These are phyloP conservation scores for Mus caroli DNA, from an alignment of 2,797 vertebrate genomes.

Conservation along the genomic window DNA sequence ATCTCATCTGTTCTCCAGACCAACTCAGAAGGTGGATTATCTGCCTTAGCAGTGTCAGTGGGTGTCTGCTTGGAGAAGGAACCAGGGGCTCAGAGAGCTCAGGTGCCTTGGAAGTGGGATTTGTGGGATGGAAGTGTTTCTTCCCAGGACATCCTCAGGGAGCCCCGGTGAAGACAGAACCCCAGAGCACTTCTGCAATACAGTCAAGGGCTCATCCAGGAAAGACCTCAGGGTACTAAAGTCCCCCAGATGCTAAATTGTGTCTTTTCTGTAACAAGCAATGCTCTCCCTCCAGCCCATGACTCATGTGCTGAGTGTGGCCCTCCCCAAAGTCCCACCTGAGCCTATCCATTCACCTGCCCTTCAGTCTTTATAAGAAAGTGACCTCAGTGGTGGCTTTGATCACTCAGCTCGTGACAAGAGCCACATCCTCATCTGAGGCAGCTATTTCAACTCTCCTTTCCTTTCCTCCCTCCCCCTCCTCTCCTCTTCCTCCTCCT, in stretches of 20 bases:
- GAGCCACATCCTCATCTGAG: neutral
- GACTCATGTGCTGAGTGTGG: neutral
- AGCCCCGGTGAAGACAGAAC: neutral
- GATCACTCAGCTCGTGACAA: neutral
- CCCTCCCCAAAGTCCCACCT: no score
- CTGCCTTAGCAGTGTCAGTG: accelerated
- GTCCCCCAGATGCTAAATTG: neutral
- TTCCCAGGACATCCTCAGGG: neutral
- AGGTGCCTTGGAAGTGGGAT: neutral
- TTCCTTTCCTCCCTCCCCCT: accelerated
- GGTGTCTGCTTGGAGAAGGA: no score
- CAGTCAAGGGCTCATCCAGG: neutral
- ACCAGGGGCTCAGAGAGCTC: neutral
- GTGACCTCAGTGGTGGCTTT: no score
- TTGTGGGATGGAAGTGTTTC: neutral
- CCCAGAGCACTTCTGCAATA: accelerated
- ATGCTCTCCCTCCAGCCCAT: neutral
- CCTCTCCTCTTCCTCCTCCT: accelerated
- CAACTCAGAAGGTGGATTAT: neutral
- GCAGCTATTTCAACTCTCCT: no score
- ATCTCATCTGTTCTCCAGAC: no score
- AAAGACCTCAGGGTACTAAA: no score
- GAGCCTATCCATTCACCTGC: neutral
- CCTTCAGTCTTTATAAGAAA: no score
- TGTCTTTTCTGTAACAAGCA: neutral